Evolutionary conservation across 1,140 invertebrate genomes (phyloP).

Genomic region (Thalassaphorura encarpata): DNA sequence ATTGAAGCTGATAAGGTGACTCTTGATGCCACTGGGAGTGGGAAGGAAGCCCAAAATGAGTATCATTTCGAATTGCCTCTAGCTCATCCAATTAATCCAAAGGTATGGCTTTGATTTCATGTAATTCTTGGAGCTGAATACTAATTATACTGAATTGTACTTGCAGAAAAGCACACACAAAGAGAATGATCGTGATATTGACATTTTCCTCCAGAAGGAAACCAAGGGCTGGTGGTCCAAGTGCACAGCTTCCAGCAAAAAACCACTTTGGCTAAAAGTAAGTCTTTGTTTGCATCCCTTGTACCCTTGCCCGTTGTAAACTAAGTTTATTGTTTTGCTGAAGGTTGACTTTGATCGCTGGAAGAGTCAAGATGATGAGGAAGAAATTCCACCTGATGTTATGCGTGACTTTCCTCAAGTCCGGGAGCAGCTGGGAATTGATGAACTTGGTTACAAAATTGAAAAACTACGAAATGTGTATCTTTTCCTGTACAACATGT

Average conservation of each 20-base stretch:
- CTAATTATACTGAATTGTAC: not conserved
- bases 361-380: constrained; percentile 57
- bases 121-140: not conserved
- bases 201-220: constrained; percentile 61
- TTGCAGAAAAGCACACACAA: constrained; percentile 43
- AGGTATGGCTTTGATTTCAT: constrained; percentile 44
- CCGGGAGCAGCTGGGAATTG: constrained; percentile 61
- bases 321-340: not conserved
- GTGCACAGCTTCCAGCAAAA: constrained; percentile 61
- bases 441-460: constrained; percentile 68
- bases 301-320: not conserved
- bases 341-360: constrained; percentile 76
- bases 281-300: not conserved
- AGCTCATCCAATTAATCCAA: constrained; percentile 53
- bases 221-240: constrained; percentile 68
- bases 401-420: constrained; percentile 60
- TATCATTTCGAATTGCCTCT: constrained; percentile 66
- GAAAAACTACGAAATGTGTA: constrained; percentile 76
- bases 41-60: constrained; percentile 36
- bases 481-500: constrained; percentile 78
- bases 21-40: constrained; percentile 37
- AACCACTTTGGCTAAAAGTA: constrained; percentile 79
- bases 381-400: constrained; percentile 50
- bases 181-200: constrained; percentile 63
- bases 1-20: constrained; percentile 37